Evolutionary conservation across 2,113 vertebrate species (phyloP).

Genomic region (Tautogolabrus adspersus): DNA sequence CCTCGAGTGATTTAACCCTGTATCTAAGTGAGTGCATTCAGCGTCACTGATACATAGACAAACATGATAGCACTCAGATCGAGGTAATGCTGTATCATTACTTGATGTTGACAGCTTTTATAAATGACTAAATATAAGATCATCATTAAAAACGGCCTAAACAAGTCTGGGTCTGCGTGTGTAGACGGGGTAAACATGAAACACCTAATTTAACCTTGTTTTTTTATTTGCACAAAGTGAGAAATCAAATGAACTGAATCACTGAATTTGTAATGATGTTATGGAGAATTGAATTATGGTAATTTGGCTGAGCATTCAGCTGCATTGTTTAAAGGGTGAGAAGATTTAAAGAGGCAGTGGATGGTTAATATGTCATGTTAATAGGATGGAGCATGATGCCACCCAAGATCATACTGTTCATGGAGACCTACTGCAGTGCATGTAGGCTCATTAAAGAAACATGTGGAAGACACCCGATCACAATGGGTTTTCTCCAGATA

Average conservation of each 20-base stretch:
- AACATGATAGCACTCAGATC: slow-evolving; percentile 53
- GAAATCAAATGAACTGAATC: slow-evolving; percentile 75
- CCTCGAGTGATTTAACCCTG: background rate
- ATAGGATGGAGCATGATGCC: slow-evolving; percentile 59
- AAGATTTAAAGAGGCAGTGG: slow-evolving; percentile 61
- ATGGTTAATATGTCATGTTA: slow-evolving; percentile 67
- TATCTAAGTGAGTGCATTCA: slow-evolving; percentile 34
- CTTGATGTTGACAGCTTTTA: slow-evolving; percentile 48
- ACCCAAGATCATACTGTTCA: slow-evolving; percentile 38
- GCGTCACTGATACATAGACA: slow-evolving; percentile 29
- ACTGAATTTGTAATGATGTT: slow-evolving; percentile 73
- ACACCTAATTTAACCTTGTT: slow-evolving; percentile 73
- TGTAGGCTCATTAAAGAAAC: slow-evolving; percentile 53
- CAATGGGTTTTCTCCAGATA: slow-evolving; percentile 21
- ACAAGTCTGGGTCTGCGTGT: slow-evolving; percentile 25
- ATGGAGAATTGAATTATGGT: slow-evolving; percentile 73
- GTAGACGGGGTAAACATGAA: slow-evolving; percentile 59
- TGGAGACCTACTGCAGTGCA: slow-evolving; percentile 37
- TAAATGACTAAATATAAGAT: slow-evolving; percentile 49
- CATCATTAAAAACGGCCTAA: slow-evolving; percentile 33
- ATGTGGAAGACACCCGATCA: slow-evolving; percentile 15
- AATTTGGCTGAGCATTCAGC: slow-evolving; percentile 64
- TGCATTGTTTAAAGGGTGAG: slow-evolving; percentile 70
- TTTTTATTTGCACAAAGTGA: slow-evolving; percentile 63
- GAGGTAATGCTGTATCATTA: slow-evolving; percentile 62